Evolutionary conservation across 2,888 invertebrate genomes (phyloP), one percentile per base, ranked within the genome.

Genomic region (Punctoribates punctum): DNA sequence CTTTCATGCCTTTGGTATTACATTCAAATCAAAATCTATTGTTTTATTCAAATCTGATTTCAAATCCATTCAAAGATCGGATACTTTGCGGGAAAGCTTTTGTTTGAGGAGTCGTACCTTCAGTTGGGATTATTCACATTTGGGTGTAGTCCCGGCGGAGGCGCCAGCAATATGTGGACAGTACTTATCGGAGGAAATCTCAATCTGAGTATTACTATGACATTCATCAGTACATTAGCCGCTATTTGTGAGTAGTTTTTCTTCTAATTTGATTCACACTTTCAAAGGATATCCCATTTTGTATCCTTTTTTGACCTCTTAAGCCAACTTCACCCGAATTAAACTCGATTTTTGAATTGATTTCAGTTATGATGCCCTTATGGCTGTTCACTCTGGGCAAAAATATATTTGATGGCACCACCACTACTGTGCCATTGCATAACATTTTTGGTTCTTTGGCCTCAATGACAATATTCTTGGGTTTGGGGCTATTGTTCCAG

Each of bases 91-190:
- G 77, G 48, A 1, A 46, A 73, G 48, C 25, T 76, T 25, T 92
- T 94, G 84, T 89, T 91, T 0, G 83, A 88, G 77, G 85, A 86
- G 73, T 86, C 88, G 2, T 88, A 88, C 80, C 88, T 94, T 88
- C 90, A 91, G 70, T 84, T 95, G 80, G 94, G 94, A 3, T 87
- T 95, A 84, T 94, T 94, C 73, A 80, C 79, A 15, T 77, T 81
- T 6, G 94, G 94, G 0, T 91, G 93, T 25, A 90, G 92, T 3
- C 94, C 94, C 0, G 92, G 91, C n/a, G 94, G 98, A 0, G 97
- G 96, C 0, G 95, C 96, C 29, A 96, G 96, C 72, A 98, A 98
- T 84, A 93, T 96, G 81, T 98, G 96, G 95, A 91, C 95, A 0
- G 90, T 92, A 79, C 88, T 97, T 20, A 86, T 98, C 1, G 92